Evolutionary conservation across 2,113 vertebrate genomes (phyloP).

Genomic region (Melanotaenia duboulayi): DNA sequence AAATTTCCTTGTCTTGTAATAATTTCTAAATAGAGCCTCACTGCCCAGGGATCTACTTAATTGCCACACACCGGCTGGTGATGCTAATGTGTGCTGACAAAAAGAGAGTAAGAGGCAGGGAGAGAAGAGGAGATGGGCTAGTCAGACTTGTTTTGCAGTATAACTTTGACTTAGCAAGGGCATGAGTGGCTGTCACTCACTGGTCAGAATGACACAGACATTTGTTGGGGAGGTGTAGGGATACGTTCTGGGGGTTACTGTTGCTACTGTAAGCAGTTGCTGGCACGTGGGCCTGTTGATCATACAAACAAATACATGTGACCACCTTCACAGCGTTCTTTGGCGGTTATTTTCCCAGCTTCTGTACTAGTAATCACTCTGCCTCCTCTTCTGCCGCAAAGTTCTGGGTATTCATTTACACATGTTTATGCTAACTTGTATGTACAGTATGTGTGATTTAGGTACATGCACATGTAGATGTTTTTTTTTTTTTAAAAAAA

Average conservation of each 20-base stretch:
- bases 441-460: no score
- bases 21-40: slow-evolving; percentile 82
- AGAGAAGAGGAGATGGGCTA: slow-evolving; percentile 18
- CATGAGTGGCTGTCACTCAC: slow-evolving; percentile 35
- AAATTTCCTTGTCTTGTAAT: slow-evolving; percentile 79
- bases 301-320: not conserved
- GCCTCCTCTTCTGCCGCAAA: not conserved
- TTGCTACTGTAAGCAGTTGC: not conserved
- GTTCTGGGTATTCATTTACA: not conserved
- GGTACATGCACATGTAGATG: no score
- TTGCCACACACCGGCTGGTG: slow-evolving; percentile 81
- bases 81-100: slow-evolving; percentile 78
- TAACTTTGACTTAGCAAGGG: slow-evolving; percentile 65
- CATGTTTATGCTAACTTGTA: not conserved
- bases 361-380: slow-evolving; percentile 6
- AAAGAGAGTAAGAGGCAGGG: slow-evolving; percentile 45
- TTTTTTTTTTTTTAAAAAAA: no score
- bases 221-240: not conserved
- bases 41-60: slow-evolving; percentile 79
- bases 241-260: not conserved
- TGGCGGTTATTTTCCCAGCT: no score
- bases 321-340: slow-evolving; percentile 12
- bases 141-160: slow-evolving; percentile 60
- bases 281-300: slow-evolving; percentile 10
- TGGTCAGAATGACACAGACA: slow-evolving; percentile 17